phyloP scores from a whole-genome alignment of 2,113 vertebrate genomes.

The Leucoraja erinaceus region DNA sequence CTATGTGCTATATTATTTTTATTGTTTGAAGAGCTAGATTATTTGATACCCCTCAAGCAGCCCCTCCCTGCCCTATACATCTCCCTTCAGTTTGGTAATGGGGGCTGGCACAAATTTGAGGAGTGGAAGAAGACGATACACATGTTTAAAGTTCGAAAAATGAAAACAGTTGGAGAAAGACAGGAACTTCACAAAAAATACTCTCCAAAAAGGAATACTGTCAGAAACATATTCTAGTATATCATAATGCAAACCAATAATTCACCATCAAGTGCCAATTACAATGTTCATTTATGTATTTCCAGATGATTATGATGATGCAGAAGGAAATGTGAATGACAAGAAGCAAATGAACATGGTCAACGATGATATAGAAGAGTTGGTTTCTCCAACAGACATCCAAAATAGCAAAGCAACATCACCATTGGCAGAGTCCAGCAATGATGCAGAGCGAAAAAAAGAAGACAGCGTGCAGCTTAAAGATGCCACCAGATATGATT shows the following conservation, averaged over 20 bases:
- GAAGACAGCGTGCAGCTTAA: slow-evolving; percentile 11
- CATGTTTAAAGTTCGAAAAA: not conserved
- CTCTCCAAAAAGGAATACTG: not conserved
- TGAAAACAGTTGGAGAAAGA: not conserved
- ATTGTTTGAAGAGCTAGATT: not conserved
- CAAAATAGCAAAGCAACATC: not conserved
- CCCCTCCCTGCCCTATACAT: not conserved
- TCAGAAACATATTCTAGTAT: not conserved
- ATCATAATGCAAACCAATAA: not conserved
- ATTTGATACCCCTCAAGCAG: not conserved
- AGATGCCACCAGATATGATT: not conserved
- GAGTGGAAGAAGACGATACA: not conserved
- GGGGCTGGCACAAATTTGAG: not conserved
- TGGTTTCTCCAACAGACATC: not conserved
- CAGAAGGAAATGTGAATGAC: not conserved
- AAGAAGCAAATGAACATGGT: not conserved
- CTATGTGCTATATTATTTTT: not conserved
- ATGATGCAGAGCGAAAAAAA: not conserved
- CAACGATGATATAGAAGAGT: not conserved
- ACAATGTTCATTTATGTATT: not conserved
- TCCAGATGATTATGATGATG: slow-evolving; percentile 7
- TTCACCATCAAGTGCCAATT: not conserved
- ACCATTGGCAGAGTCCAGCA: not conserved
- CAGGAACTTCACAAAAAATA: not conserved
- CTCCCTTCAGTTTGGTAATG: not conserved